Evolutionary conservation across 2,888 invertebrate genomes (phyloP).

Genomic region (Drosophila recens): DNA sequence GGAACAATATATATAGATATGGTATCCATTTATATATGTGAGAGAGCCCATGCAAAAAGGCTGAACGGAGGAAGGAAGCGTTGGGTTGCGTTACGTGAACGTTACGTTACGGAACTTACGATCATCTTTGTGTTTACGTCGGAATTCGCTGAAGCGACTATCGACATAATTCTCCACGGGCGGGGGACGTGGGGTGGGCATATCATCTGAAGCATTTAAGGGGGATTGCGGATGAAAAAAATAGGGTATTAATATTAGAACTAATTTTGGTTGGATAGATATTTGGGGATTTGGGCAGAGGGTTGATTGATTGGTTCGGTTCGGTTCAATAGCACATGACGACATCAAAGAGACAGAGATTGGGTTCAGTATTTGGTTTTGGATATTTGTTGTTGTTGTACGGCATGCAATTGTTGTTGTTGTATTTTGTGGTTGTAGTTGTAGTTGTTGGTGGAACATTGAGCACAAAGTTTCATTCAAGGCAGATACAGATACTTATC

Average conservation of each 20-base stretch:
- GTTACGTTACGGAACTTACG: conserved; percentile 86
- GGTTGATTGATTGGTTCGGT: not conserved
- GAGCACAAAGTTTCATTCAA: conserved; percentile 74
- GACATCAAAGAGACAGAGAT: conserved; percentile 62
- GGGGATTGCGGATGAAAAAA: conserved; percentile 11
- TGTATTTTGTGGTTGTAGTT: conserved; percentile 67
- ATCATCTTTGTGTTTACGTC: conserved; percentile 89
- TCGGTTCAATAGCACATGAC: conserved; percentile 43
- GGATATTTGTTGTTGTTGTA: conserved; percentile 54
- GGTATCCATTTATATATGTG: conserved; percentile 11
- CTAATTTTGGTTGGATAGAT: conserved; percentile 21
- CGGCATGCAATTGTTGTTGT: conserved; percentile 81
- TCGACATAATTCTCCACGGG: conserved; percentile 83
- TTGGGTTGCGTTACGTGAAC: conserved; percentile 15
- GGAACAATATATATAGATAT: conserved; percentile 36
- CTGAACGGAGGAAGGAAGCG: conserved; percentile 25
- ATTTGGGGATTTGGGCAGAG: conserved; percentile 17
- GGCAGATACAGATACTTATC: conserved; percentile 84
- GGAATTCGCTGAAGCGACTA: conserved; percentile 86
- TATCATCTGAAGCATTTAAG: conserved; percentile 74
- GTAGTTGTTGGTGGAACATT: conserved; percentile 59
- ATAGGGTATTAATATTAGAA: conserved; percentile 35
- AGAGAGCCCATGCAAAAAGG: conserved; percentile 50
- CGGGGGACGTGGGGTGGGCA: conserved; percentile 84
- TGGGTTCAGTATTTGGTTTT: conserved; percentile 50